Percentiles rank a stretch among this genome's conserved stretches.
Evolutionary conservation across 2,113 vertebrate species (phyloP).

Genomic region (Astur gentilis): DNA sequence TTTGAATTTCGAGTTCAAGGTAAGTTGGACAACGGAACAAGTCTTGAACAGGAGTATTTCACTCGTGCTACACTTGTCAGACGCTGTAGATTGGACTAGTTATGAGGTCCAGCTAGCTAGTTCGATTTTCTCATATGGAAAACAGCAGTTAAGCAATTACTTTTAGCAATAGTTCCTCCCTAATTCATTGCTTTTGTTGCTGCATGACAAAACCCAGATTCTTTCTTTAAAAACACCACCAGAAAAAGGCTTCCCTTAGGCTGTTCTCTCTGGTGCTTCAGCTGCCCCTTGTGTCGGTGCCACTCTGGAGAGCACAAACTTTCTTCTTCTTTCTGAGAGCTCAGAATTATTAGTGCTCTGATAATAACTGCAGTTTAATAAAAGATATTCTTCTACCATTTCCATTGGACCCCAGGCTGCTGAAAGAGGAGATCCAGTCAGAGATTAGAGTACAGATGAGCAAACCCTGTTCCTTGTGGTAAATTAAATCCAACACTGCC

Average conservation of each 20-base stretch:
- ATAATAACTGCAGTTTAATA: neutral
- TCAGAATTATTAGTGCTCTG: neutral
- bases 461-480: neutral
- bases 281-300: neutral
- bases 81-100: neutral
- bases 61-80: neutral
- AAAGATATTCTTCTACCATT: neutral
- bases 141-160: neutral
- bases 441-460: neutral
- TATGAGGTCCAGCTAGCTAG: neutral
- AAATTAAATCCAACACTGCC: slow-evolving; percentile 6
- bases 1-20: neutral
- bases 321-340: neutral
- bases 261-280: neutral
- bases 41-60: neutral
- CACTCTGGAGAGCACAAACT: neutral
- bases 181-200: neutral
- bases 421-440: neutral
- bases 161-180: neutral
- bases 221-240: neutral
- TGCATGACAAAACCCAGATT: neutral
- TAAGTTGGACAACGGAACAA: neutral
- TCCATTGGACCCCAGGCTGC: neutral
- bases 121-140: neutral
- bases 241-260: neutral